Conservation (phyloP, 2,113 vertebrate species). For the Chiloscyllium plagiosum region DNA sequence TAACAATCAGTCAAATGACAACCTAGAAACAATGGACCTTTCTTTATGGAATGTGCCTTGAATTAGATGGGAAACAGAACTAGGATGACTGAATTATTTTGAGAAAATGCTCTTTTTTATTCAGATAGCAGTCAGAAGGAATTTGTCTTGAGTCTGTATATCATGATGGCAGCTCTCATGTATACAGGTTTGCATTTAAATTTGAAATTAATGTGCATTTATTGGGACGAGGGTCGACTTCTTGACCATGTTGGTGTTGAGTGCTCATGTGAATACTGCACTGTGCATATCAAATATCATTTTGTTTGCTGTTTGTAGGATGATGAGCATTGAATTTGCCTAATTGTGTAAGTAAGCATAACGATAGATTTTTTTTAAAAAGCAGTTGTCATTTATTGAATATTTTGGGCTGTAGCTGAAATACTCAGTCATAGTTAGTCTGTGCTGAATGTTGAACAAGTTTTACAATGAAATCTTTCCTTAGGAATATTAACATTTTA, state of each 20-base stretch:
- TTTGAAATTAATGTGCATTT: not conserved
- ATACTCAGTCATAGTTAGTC: not conserved
- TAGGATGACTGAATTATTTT: not conserved
- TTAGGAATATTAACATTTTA: not conserved
- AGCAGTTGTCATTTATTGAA: not conserved
- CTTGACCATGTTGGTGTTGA: not conserved
- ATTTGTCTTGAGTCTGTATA: not conserved
- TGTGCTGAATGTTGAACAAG: not conserved
- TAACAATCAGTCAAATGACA: not conserved
- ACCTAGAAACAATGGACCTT: constrained; percentile 23
- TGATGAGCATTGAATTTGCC: not conserved
- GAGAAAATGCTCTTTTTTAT: not conserved
- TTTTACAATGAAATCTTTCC: too few relatives aligned
- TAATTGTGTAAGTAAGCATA: not conserved
- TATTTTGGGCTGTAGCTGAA: not conserved
- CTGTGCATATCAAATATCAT: not conserved
- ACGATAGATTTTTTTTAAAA: not conserved
- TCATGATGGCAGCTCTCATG: not conserved
- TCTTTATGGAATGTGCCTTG: constrained; percentile 2
- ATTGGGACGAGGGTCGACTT: not conserved
- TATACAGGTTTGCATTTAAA: not conserved
- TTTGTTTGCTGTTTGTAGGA: not conserved
- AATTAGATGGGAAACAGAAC: not conserved
- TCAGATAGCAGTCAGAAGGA: not conserved
- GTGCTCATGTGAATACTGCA: not conserved